Evolutionary conservation across 2,888 invertebrate genomes (phyloP), one percentile per base, ranked within the genome.

Genomic region (Metopia argyrocephala): DNA sequence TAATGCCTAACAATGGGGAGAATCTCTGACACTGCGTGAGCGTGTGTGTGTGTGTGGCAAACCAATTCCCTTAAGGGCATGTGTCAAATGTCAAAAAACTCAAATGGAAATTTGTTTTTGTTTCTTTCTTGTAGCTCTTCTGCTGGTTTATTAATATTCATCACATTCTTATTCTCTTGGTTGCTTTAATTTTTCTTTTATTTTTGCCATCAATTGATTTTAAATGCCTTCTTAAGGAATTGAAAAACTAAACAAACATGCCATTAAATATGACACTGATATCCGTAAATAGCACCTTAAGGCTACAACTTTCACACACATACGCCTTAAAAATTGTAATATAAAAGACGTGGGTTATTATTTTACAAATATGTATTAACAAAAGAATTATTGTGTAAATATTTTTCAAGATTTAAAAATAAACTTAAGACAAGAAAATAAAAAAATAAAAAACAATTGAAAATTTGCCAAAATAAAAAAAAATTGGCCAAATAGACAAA

Each of bases 241-340:
- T 68, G 68, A 21, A 65, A 64, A 61, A 3, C 28, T 20, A 59
- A 69, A 69, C 48, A 61, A 71, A 66, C 25, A 27, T 31, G 45
- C 0, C 64, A 54, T 75, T 74, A 78, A 81, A 75, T 78, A 50
- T 70, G 78, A 56, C 78, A 56, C 62, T 78, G 81, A 81, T 81
- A 56, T 70, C 74, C 70, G 75, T 81, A 81, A 78, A 70, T 68
- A 78, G 62, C 74, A 81, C 74, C 81, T 78, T 61, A 64, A 71
- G 61, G 25, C 52, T 38, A 48, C 15, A 48, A 56, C 45, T 15
- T 12, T 38, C n/a, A 45, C 15, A 45, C 3, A 38, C 50, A 7
- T 20, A 38, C 20, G 5, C 62, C 15, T 25, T n/a, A 1, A 31
- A 15, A 61, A 45, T 23, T 28, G 25, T n/a, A 52, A 5, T 56